Evolutionary conservation across 2,113 vertebrate genomes (phyloP).

Genomic region (Paradoxurus hermaphroditus): DNA sequence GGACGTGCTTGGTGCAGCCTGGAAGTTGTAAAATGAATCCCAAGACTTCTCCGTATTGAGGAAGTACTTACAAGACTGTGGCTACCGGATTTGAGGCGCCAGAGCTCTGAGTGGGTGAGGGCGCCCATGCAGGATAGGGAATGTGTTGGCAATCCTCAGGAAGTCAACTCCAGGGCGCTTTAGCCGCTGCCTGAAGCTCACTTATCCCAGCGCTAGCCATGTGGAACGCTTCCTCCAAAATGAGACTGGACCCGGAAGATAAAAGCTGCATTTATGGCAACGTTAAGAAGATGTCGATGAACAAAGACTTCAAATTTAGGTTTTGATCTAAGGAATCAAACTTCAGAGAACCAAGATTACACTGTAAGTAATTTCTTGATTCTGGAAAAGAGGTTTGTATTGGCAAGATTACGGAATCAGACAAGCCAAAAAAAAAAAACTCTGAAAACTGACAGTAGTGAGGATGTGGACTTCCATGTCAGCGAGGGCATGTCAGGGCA

Average conservation of each 20-base stretch:
- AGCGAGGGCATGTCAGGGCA: neutral
- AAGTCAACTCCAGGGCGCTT: neutral
- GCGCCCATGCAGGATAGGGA: neutral
- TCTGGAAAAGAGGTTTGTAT: neutral
- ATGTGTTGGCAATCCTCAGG: neutral
- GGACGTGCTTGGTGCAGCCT: neutral
- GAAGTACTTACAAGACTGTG: neutral
- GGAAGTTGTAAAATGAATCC: neutral
- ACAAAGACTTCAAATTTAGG: neutral
- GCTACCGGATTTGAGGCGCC: neutral
- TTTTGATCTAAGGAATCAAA: slow-evolving; percentile 31
- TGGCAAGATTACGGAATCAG: neutral
- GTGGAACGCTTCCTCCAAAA: neutral
- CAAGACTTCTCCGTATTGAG: neutral
- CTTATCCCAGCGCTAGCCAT: neutral
- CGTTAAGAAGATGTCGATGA: neutral
- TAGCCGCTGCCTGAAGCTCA: neutral
- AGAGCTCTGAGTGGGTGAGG: neutral
- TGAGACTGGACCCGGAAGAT: neutral
- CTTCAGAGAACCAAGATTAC: slow-evolving; percentile 15
- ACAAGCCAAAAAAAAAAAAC: neutral
- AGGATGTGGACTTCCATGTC: neutral
- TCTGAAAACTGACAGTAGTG: neutral
- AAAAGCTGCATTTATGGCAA: neutral
- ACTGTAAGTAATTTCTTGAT: neutral